Conservation (phyloP, 2,113 vertebrate species). For the Rissa tridactyla region DNA sequence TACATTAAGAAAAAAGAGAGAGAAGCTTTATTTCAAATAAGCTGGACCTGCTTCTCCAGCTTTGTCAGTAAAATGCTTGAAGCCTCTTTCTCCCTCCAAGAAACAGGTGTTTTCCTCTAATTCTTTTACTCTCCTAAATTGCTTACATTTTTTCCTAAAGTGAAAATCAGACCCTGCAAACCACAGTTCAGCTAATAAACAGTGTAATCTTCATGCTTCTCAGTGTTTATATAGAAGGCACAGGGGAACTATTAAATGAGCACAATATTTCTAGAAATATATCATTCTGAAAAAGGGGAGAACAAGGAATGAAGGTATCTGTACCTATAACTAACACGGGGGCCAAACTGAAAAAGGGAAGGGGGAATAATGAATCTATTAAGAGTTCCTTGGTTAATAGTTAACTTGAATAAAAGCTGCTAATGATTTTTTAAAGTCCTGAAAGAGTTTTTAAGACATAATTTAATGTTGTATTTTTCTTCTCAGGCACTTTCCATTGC, state of each 20-base stretch:
- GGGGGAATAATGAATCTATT: background rate
- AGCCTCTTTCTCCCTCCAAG: background rate
- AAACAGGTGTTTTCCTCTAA: background rate
- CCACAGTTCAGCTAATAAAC: background rate
- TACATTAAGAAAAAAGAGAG: background rate
- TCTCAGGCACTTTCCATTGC: slow-evolving; percentile 48
- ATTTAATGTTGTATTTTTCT: slow-evolving; percentile 65
- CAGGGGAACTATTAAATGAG: background rate
- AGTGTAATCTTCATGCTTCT: background rate
- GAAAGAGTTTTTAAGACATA: slow-evolving; percentile 61
- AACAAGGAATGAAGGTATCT: background rate
- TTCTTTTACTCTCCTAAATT: background rate
- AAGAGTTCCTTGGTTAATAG: slow-evolving; percentile 45
- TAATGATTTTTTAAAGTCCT: slow-evolving; percentile 67
- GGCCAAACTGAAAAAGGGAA: background rate
- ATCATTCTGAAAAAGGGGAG: background rate
- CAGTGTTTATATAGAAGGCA: background rate
- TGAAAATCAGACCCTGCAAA: background rate
- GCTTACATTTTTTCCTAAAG: background rate
- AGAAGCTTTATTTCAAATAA: background rate
- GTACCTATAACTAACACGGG: background rate
- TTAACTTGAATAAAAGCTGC: slow-evolving; percentile 64
- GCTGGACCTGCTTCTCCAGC: background rate
- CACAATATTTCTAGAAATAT: background rate
- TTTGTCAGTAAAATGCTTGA: background rate